Evolutionary conservation across 1,140 invertebrate species (phyloP).

Genomic region (Steinernema khuongi): DNA sequence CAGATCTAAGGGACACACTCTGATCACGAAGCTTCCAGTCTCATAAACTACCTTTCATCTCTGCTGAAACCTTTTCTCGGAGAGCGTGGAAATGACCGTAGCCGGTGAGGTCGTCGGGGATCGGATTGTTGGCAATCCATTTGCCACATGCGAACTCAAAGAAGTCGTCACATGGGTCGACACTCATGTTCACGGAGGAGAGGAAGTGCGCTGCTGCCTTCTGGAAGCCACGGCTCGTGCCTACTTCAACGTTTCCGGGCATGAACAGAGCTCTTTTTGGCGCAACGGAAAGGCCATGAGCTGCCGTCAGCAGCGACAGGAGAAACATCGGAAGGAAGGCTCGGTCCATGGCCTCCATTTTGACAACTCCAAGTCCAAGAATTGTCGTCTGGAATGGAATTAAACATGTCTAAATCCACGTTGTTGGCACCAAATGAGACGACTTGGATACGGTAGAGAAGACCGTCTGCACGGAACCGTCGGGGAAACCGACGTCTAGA

Average conservation of each 20-base stretch:
- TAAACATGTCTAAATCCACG: neutral
- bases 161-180: slow-evolving; percentile 52
- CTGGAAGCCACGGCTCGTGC: neutral
- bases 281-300: neutral
- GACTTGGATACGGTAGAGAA: too few relatives aligned
- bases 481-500: too few relatives aligned
- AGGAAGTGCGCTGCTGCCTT: neutral
- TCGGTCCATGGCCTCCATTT: slow-evolving; percentile 1
- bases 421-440: too few relatives aligned
- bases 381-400: neutral
- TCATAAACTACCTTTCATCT: slow-evolving; percentile 32
- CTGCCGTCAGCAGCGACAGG: neutral
- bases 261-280: neutral
- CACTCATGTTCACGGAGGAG: slow-evolving; percentile 24
- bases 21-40: slow-evolving; percentile 10
- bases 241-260: neutral
- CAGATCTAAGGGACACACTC: slow-evolving; percentile 36
- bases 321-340: neutral
- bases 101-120: slow-evolving; percentile 38
- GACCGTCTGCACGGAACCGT: too few relatives aligned
- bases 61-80: slow-evolving; percentile 32
- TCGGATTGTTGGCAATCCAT: slow-evolving; percentile 42
- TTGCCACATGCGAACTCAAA: slow-evolving; percentile 40
- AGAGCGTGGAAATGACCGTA: slow-evolving; percentile 33
- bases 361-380: neutral